Conservation (phyloP, 2,888 invertebrate genomes). For the Drosophila picticornis region DNA sequence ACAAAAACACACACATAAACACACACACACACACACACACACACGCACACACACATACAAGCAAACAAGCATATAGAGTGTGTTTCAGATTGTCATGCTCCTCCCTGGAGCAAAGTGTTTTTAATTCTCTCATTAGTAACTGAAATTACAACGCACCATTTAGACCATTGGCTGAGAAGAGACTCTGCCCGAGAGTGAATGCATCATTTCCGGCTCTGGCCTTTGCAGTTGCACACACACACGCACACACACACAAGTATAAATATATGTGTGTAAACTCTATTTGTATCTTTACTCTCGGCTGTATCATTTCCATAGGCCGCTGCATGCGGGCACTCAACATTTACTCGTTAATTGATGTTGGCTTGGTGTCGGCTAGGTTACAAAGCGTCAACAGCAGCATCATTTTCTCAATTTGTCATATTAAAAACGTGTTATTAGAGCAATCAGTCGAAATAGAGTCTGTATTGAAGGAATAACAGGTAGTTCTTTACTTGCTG, state of each 20-base stretch:
- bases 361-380: constrained; percentile 32
- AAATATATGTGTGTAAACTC: not conserved
- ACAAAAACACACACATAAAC: constrained; percentile 1
- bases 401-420: constrained; percentile 61
- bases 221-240: not conserved
- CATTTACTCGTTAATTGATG: constrained; percentile 46
- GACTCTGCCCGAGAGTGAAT: constrained; percentile 3
- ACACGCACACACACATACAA: constrained; percentile 1
- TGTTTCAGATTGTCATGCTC: constrained; percentile 49
- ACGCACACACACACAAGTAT: not conserved
- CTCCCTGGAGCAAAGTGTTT: constrained; percentile 70
- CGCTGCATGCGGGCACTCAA: constrained; percentile 47
- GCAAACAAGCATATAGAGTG: not conserved
- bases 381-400: constrained; percentile 2
- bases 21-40: constrained; percentile 9
- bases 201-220: constrained; percentile 40
- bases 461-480: constrained; percentile 22
- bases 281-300: constrained; percentile 12
- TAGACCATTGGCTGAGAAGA: constrained; percentile 22
- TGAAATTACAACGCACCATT: constrained; percentile 69
- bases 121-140: constrained; percentile 81
- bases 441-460: constrained; percentile 13
- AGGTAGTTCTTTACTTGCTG: not conserved
- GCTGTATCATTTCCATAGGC: constrained; percentile 7
- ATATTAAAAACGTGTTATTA: constrained; percentile 52